phyloP scores from a whole-genome alignment of 2,888 invertebrate genomes.

The Caenorhabditis parvicauda region DNA sequence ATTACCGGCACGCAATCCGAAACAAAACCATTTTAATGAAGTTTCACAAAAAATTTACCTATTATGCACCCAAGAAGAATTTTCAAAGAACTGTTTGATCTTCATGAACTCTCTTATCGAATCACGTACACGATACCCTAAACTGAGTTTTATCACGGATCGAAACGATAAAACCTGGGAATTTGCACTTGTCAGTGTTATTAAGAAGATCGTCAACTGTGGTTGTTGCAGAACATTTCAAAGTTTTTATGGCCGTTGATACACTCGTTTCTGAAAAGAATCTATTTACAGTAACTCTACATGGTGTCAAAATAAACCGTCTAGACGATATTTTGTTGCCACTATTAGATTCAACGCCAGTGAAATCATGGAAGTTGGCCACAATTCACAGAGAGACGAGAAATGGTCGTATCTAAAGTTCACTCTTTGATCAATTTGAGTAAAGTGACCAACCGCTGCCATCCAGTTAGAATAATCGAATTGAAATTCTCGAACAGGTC shows the following conservation, averaged over 20 bases:
- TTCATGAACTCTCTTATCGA: constrained; percentile 30
- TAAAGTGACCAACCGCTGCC: constrained; percentile 30
- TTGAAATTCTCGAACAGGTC: constrained; percentile 30
- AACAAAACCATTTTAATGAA: neutral
- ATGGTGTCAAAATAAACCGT: constrained; percentile 14
- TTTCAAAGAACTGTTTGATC: constrained; percentile 36
- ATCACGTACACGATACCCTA: constrained; percentile 36
- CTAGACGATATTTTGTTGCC: constrained; percentile 33
- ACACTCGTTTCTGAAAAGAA: constrained; percentile 19
- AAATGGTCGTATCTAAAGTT: constrained; percentile 46
- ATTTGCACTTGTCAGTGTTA: constrained; percentile 38
- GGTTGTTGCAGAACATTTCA: constrained; percentile 37
- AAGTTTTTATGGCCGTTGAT: constrained; percentile 10
- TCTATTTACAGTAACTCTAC: neutral
- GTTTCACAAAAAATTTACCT: constrained; percentile 9
- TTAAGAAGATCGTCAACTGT: constrained; percentile 30
- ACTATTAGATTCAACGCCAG: constrained; percentile 37
- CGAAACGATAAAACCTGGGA: constrained; percentile 20
- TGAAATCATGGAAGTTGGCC: constrained; percentile 44
- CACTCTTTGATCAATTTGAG: neutral
- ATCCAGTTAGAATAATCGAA: constrained; percentile 45
- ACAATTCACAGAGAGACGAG: constrained; percentile 40
- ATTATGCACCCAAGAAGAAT: constrained; percentile 44
- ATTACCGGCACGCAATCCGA: neutral
- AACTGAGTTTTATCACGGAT: too few species aligned